These are phyloP conservation scores for Ectropis crepuscularia DNA, from an alignment of 2,888 invertebrate species.

Conservation along the genomic window DNA sequence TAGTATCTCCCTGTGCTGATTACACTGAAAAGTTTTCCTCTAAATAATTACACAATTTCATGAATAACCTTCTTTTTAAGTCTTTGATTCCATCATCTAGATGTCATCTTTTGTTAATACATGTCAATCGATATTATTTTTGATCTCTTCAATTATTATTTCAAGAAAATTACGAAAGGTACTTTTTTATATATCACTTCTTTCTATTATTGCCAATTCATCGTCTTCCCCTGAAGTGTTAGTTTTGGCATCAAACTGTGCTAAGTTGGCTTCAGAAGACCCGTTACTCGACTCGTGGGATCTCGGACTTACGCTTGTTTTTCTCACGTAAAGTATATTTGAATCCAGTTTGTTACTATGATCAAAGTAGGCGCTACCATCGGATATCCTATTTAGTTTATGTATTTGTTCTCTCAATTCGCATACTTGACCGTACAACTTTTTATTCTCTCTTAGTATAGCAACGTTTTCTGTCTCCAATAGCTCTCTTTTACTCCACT, in stretches of 20 bases:
- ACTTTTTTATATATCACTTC: slow-evolving; percentile 53
- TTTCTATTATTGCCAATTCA: slow-evolving; percentile 75
- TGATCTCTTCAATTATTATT: neutral
- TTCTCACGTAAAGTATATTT: slow-evolving; percentile 72
- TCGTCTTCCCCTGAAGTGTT: slow-evolving; percentile 78
- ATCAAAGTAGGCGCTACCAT: slow-evolving; percentile 66
- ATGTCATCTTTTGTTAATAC: neutral
- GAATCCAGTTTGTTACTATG: slow-evolving; percentile 64
- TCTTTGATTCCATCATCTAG: too few relatives aligned
- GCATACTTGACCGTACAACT: slow-evolving; percentile 85
- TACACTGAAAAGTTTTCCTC: too few relatives aligned
- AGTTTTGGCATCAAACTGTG: slow-evolving; percentile 69
- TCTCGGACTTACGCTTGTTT: slow-evolving; percentile 72
- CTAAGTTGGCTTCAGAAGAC: slow-evolving; percentile 74
- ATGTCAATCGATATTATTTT: neutral
- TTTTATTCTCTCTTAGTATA: slow-evolving; percentile 95
- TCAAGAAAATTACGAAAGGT: slow-evolving; percentile 25
- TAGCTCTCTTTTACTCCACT: slow-evolving; percentile 96
- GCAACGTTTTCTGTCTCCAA: slow-evolving; percentile 95
- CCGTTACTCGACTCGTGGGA: slow-evolving; percentile 78
- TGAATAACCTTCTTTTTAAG: too few relatives aligned
- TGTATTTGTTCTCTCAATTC: slow-evolving; percentile 79
- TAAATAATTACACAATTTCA: too few relatives aligned
- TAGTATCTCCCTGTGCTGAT: too few relatives aligned
- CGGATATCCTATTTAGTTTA: slow-evolving; percentile 76